These are phyloP conservation scores for Drosophila nebulosa DNA, from an alignment of 1,140 invertebrate species.

Conservation along the genomic window DNA sequence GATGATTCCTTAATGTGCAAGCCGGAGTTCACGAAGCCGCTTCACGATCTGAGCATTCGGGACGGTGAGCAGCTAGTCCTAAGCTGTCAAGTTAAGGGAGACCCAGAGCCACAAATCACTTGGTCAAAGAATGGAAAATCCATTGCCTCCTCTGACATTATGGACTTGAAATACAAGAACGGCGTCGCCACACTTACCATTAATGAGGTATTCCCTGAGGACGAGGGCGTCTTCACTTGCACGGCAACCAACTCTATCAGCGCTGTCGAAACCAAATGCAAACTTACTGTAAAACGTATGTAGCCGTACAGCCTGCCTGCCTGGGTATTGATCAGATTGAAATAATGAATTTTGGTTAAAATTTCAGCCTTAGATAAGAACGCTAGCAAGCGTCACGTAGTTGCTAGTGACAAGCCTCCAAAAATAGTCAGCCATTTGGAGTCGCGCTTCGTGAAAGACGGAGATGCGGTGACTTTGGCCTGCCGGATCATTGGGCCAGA, in stretches of 20 bases:
- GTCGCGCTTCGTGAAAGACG: constrained; percentile 91
- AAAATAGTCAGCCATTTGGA: constrained; percentile 91
- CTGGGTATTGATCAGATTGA: background rate
- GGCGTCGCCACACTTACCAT: constrained; percentile 92
- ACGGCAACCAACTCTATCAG: constrained; percentile 95
- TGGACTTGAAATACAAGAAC: constrained; percentile 95
- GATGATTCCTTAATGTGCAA: constrained; percentile 91
- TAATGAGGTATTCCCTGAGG: constrained; percentile 95
- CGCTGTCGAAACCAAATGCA: constrained; percentile 90
- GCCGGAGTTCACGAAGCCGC: constrained; percentile 89
- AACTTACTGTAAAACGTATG: constrained; percentile 91
- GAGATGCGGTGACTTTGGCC: constrained; percentile 90
- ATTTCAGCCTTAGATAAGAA: constrained; percentile 85
- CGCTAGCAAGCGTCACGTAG: constrained; percentile 81
- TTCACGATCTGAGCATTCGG: constrained; percentile 87
- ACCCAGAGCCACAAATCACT: constrained; percentile 94
- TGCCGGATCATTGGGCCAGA: constrained; percentile 93
- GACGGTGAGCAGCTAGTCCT: constrained; percentile 92
- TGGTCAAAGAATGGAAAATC: constrained; percentile 91
- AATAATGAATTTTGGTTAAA: constrained; percentile 9
- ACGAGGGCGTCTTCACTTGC: constrained; percentile 93
- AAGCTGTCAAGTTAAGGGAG: constrained; percentile 90
- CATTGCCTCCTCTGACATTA: constrained; percentile 90
- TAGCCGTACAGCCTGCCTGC: constrained; percentile 30
- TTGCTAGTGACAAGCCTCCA: constrained; percentile 86